A percentile compares a stretch with the other conserved stretches of the same genome.
Conservation (phyloP, 2,888 invertebrate species). For the Drosophila colorata region DNA sequence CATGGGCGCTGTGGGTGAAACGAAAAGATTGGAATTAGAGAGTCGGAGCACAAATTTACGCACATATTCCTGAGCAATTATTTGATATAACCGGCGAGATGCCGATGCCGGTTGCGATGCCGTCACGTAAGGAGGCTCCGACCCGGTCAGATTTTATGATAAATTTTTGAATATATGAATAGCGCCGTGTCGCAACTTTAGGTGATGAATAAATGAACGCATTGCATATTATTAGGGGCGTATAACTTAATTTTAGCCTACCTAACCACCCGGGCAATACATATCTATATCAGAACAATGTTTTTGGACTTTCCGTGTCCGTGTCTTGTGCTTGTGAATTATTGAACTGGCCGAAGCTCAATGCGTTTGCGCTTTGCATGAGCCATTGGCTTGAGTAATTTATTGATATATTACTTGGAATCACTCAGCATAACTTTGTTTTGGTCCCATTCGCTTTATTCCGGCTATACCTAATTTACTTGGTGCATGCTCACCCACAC, state of each 20-base stretch:
- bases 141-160: slow-evolving; percentile 76
- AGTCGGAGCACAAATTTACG: slow-evolving; percentile 48
- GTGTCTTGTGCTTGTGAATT: slow-evolving; percentile 44
- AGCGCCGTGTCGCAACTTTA: slow-evolving; percentile 69
- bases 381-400: slow-evolving; percentile 71
- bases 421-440: slow-evolving; percentile 80
- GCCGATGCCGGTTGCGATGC: slow-evolving; percentile 7
- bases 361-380: slow-evolving; percentile 60
- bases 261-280: slow-evolving; percentile 22
- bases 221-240: slow-evolving; percentile 81
- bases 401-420: slow-evolving; percentile 83
- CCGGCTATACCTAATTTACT: slow-evolving; percentile 64
- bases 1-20: slow-evolving; percentile 44
- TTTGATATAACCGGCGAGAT: slow-evolving; percentile 31
- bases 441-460: slow-evolving; percentile 62
- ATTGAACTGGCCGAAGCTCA: slow-evolving; percentile 59
- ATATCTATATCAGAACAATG: slow-evolving; percentile 33
- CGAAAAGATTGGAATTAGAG: slow-evolving; percentile 25
- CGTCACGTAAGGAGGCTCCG: slow-evolving; percentile 71
- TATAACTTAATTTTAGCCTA: slow-evolving; percentile 71
- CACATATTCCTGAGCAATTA: slow-evolving; percentile 51
- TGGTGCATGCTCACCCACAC: slow-evolving; percentile 21
- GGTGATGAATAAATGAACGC: slow-evolving; percentile 82
- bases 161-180: slow-evolving; percentile 85
- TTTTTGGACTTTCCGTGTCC: slow-evolving; percentile 50